A percentile compares a stretch with the other conserved stretches of the same genome.
phyloP scores from a whole-genome alignment of 2,113 vertebrate genomes.

The Psammodynastes pulverulentus region DNA sequence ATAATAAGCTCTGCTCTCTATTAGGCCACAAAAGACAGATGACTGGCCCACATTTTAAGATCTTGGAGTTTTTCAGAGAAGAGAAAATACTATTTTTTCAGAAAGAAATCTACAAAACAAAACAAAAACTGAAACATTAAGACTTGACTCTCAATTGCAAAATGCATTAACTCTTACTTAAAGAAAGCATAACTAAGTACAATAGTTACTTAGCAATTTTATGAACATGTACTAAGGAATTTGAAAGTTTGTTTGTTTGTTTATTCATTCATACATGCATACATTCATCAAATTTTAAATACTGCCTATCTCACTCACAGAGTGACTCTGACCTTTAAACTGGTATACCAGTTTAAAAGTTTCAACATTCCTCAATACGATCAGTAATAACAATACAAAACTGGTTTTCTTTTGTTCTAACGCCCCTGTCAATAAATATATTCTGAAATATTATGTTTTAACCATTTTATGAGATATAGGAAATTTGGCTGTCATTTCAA shows the following conservation, averaged over 20 bases:
- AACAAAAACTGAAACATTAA: background rate
- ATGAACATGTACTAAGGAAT: background rate
- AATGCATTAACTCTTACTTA: background rate
- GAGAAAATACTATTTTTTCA: background rate
- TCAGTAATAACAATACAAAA: background rate
- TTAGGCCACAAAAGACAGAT: background rate
- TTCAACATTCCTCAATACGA: background rate
- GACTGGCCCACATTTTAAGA: background rate
- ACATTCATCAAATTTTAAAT: background rate
- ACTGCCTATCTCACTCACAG: background rate
- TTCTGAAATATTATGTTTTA: background rate
- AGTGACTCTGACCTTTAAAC: background rate
- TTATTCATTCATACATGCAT: background rate
- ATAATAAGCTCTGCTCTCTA: background rate
- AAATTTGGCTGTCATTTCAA: background rate
- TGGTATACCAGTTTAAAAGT: background rate
- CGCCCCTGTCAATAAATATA: background rate
- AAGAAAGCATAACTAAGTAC: background rate
- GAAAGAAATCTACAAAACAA: background rate
- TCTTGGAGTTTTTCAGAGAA: background rate
- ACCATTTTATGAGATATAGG: background rate
- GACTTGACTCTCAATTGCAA: background rate
- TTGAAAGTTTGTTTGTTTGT: background rate
- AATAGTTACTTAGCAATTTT: background rate
- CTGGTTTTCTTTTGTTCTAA: background rate